phyloP scores from a whole-genome alignment of 2,888 invertebrate species.

The Osedax frankpressi region DNA sequence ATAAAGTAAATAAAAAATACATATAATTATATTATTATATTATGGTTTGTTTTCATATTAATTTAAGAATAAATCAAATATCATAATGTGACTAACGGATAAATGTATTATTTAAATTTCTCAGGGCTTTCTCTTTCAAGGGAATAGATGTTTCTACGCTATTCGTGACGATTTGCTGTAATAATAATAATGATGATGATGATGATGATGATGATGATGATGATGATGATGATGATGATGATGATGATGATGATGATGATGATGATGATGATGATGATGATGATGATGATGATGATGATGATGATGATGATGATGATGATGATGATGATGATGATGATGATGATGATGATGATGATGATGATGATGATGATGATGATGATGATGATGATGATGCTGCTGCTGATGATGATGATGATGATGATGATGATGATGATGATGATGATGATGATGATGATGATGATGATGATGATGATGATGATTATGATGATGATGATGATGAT shows the following conservation, averaged over 20 bases:
- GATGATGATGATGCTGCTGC: constrained; percentile 8
- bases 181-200: constrained; percentile 12
- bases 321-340: constrained; percentile 9
- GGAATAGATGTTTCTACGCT: too few species aligned
- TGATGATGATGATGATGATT: constrained; percentile 11
- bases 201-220: constrained; percentile 13
- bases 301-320: constrained; percentile 15
- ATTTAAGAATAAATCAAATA: too few species aligned
- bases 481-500: constrained; percentile 14
- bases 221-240: constrained; percentile 13
- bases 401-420: constrained; percentile 14
- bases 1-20: too few species aligned
- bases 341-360: constrained; percentile 13
- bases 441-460: constrained; percentile 10
- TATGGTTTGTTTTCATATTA: too few species aligned
- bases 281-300: constrained; percentile 14
- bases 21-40: too few species aligned
- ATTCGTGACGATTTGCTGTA: too few species aligned
- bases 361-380: constrained; percentile 15
- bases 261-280: constrained; percentile 13
- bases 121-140: too few species aligned
- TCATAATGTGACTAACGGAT: too few species aligned
- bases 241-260: constrained; percentile 14
- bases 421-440: background rate
- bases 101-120: too few species aligned